Evolutionary conservation across 2,113 vertebrate species (phyloP).

Genomic region (Megaptera novaeangliae): DNA sequence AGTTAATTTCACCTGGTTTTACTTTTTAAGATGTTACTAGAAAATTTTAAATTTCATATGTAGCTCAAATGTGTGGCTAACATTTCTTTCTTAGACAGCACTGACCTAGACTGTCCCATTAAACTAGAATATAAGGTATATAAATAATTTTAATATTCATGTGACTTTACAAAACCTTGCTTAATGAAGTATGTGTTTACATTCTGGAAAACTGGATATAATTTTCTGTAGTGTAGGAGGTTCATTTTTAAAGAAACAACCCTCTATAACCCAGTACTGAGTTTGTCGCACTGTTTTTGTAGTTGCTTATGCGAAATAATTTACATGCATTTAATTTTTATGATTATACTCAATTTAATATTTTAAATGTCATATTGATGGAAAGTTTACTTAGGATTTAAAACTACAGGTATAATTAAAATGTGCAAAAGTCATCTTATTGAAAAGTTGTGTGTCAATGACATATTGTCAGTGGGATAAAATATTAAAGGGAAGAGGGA

Average conservation of each 20-base stretch:
- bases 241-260: slow-evolving; percentile 29
- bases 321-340: slow-evolving; percentile 17
- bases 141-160: slow-evolving; percentile 33
- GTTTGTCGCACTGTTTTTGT: not conserved
- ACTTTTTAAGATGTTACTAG: not conserved
- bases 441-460: not conserved
- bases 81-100: not conserved
- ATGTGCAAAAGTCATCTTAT: not conserved
- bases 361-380: not conserved
- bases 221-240: not conserved
- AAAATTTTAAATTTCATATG: not conserved
- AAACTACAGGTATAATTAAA: not conserved
- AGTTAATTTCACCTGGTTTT: not conserved
- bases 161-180: not conserved
- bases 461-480: not conserved
- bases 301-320: not conserved
- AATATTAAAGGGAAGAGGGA: not conserved
- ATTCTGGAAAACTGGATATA: slow-evolving; percentile 11
- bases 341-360: not conserved
- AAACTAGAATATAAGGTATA: not conserved
- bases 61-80: not conserved
- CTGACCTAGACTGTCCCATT: not conserved
- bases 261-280: not conserved
- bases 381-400: not conserved
- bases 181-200: not conserved